Evolutionary conservation across 2,888 invertebrate genomes (phyloP).

Genomic region (Acleris cristana): DNA sequence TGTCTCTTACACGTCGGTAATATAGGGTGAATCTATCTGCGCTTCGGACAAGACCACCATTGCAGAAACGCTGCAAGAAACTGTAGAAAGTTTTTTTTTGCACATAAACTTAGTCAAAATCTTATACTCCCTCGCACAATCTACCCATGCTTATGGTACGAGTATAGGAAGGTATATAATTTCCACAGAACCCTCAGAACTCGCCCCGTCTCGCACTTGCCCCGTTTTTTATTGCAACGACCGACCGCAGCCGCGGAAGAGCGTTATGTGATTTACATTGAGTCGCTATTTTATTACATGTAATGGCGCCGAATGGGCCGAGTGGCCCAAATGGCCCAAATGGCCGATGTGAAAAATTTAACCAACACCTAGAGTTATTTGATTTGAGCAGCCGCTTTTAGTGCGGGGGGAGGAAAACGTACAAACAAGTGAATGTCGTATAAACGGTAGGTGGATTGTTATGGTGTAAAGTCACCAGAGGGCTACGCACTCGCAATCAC

Average conservation of each 20-base stretch:
- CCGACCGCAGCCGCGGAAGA: conserved; percentile 56
- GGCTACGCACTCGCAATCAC: no score
- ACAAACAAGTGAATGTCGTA: background rate
- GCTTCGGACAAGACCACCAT: no score
- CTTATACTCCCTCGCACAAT: no score
- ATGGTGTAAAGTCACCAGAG: no score
- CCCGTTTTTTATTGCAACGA: conserved; percentile 55
- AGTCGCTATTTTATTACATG: conserved; percentile 70
- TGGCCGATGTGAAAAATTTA: conserved; percentile 59
- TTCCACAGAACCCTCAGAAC: conserved; percentile 15
- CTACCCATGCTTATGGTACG: no score
- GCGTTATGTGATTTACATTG: conserved; percentile 72
- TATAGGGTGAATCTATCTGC: no score
- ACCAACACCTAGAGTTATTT: conserved; percentile 35
- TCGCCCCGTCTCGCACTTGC: background rate
- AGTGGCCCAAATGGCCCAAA: conserved; percentile 44
- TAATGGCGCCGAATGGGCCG: conserved; percentile 50
- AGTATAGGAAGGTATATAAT: no score
- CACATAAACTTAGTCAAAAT: no score
- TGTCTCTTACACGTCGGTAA: no score
- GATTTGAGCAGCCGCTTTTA: conserved; percentile 31
- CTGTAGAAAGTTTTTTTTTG: no score
- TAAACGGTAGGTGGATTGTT: no score
- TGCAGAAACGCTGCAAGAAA: no score
- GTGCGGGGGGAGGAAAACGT: background rate